Base-by-base conservation (phyloP, 53 echinoderm and acorn worm genomes). In the Luidia sarsii region DNA sequence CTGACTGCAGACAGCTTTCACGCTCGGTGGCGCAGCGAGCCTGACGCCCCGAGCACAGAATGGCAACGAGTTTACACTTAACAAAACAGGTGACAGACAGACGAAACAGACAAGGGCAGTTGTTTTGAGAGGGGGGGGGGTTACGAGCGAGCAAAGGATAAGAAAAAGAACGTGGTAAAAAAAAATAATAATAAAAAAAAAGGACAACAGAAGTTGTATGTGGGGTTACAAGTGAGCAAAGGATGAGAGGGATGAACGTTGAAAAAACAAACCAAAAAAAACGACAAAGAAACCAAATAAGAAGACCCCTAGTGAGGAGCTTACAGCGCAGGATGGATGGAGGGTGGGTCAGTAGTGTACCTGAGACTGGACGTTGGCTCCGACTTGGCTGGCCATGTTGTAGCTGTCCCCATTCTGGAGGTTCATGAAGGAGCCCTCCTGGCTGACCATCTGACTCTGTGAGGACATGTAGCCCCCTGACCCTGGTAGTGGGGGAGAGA, bases 351-450 rank as follows among this genome's bases (percentile, higher is more conserved):
- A 70, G 83, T 71, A 84, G 72, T 71, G 84, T 88, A 90, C 90
- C 94, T 90, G 90, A 72, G 88, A 91, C 75, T 90, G 90, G 38
- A 90, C 94, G 87, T 90, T 90, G 70, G 86, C 87, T 62, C 90
- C 90, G 50, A 99, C 99, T 89, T 99, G 99, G 79, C 80, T 91
- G 33, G 99, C 87, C 89, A 93, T 91, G 63, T 91, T 91, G 73
- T 99, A 99, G 45, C 89, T 87, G 80, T 99, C 99, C 14, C 95
- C 95, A 69, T 99, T 99, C 91, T 94, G 99, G 84, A 99, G 94
- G 19, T 86, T 91, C 94, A 99, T 99, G 82, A 87, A 95, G 32
- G 83, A 83, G 10, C 81, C 87, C 27, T 87, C 87, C 48, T 92
- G 91, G 33, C 75, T 74, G 62, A 90, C 87, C 95, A 90, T 90